Conservation (phyloP, 2,888 invertebrate species). For the Odontothrips loti region DNA sequence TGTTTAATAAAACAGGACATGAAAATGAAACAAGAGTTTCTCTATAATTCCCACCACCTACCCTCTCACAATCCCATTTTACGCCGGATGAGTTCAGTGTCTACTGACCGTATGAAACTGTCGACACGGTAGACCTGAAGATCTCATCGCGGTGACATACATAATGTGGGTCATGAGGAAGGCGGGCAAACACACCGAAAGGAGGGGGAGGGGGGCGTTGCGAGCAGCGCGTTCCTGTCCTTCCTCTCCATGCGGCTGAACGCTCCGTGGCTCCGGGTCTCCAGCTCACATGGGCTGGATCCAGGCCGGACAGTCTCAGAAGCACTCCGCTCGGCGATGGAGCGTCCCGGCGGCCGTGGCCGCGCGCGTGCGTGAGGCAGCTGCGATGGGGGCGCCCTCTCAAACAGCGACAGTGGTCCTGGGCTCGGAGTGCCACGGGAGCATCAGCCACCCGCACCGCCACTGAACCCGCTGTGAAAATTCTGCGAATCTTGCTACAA, state of each 20-base stretch:
- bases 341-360: not conserved
- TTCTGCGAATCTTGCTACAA: not conserved
- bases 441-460: not conserved
- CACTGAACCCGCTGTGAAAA: not conserved
- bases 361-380: not conserved
- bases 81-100: not conserved
- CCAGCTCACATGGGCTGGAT: too few species aligned
- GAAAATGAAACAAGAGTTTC: too few species aligned
- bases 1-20: too few species aligned
- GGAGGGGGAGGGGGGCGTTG: not conserved
- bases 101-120: not conserved
- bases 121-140: not conserved
- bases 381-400: too few species aligned
- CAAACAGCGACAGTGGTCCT: not conserved
- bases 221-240: not conserved
- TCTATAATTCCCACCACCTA: too few species aligned
- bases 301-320: not conserved
- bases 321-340: not conserved
- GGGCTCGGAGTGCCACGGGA: not conserved
- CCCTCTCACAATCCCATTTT: too few species aligned
- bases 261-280: not conserved
- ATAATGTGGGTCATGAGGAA: not conserved
- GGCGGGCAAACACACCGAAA: not conserved
- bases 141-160: too few species aligned
- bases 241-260: not conserved